These are phyloP conservation scores for Ferrisia virgata DNA, from an alignment of 2,888 invertebrate species.

Conservation along the genomic window DNA sequence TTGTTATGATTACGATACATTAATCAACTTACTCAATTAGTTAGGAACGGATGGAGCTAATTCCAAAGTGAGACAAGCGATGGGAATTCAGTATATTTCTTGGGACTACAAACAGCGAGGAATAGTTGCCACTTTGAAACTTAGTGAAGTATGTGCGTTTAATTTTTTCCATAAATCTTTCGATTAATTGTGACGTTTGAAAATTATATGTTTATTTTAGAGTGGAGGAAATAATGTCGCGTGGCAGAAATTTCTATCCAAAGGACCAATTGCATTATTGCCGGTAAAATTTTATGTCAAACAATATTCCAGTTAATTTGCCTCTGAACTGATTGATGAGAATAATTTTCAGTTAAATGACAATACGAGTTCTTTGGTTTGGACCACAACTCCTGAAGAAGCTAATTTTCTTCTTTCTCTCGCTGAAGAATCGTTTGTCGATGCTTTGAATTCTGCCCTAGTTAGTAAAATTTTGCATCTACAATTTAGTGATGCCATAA, in stretches of 20 bases:
- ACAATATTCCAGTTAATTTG: not conserved
- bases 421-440: constrained; percentile 76
- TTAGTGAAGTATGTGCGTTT: constrained; percentile 75
- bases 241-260: constrained; percentile 93
- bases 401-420: constrained; percentile 71
- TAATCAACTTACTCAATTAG: constrained; percentile 55
- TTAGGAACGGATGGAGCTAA: constrained; percentile 93
- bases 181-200: not conserved
- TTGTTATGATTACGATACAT: too few relatives aligned
- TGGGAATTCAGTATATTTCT: constrained; percentile 75
- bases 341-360: constrained; percentile 60
- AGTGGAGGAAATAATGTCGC: constrained; percentile 74
- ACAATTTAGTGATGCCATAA: not conserved
- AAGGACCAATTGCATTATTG: constrained; percentile 87
- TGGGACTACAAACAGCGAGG: constrained; percentile 88
- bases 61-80: constrained; percentile 78
- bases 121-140: constrained; percentile 83
- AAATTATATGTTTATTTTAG: constrained; percentile 31
- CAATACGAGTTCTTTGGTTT: constrained; percentile 83
- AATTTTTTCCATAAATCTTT: not conserved
- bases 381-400: constrained; percentile 76
- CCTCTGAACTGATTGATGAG: not conserved
- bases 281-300: constrained; percentile 59
- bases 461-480: constrained; percentile 56
- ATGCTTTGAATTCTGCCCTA: constrained; percentile 77